Percentiles rank a stretch among this genome's conserved stretches.
phyloP scores from a whole-genome alignment of 1,140 invertebrate species.

The Drosophila jambulina region DNA sequence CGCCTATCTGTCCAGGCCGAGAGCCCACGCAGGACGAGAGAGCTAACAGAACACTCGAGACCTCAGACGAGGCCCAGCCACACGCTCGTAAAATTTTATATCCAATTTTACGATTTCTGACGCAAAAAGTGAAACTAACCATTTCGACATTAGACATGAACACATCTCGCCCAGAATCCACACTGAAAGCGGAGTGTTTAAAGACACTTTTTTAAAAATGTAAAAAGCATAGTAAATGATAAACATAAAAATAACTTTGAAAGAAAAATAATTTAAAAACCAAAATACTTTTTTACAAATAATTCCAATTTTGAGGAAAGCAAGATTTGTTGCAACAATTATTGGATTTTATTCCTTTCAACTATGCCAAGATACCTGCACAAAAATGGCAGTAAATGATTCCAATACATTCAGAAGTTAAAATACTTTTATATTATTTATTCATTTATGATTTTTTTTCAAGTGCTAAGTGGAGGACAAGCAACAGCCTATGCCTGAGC shows the following conservation, averaged over 20 bases:
- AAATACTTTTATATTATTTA: not conserved
- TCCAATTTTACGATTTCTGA: constrained; percentile 84
- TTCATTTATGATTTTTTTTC: constrained; percentile 7
- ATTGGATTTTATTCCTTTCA: too few relatives aligned
- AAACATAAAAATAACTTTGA: fast-evolving
- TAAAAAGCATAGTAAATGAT: too few relatives aligned
- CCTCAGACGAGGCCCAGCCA: constrained; percentile 61
- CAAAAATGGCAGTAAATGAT: too few relatives aligned
- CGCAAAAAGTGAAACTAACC: constrained; percentile 84
- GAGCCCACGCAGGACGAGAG: constrained; percentile 40
- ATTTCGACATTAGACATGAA: constrained; percentile 84
- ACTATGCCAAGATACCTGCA: too few relatives aligned
- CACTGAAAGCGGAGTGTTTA: constrained; percentile 10
- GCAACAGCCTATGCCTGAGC: constrained; percentile 44
- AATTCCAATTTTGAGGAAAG: too few relatives aligned
- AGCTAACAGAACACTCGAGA: constrained; percentile 69
- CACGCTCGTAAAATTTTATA: constrained; percentile 84
- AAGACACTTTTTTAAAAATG: not conserved
- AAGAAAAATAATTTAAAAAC: not conserved
- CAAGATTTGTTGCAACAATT: too few relatives aligned
- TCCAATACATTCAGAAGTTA: not conserved
- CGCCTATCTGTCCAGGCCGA: constrained; percentile 14
- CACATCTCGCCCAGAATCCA: constrained; percentile 65
- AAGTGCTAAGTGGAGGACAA: constrained; percentile 28
- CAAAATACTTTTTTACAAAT: too few relatives aligned